Percentiles rank a stretch among this genome's conserved stretches.
Conservation (phyloP, 2,113 vertebrate species). For the Hepsetus odoe region DNA sequence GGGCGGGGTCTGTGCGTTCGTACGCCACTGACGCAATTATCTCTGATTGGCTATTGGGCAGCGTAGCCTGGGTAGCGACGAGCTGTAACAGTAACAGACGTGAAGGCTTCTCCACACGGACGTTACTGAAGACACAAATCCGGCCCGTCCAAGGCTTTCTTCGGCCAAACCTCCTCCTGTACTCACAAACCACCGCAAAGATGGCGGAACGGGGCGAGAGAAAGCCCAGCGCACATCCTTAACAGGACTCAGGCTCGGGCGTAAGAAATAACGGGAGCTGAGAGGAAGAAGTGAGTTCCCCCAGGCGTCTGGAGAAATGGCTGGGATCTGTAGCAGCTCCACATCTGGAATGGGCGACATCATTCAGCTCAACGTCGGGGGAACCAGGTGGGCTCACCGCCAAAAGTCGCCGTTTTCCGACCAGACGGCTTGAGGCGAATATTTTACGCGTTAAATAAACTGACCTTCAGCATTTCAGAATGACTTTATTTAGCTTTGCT, state of each 20-base stretch:
- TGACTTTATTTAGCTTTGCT: background rate
- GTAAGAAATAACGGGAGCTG: slow-evolving; percentile 38
- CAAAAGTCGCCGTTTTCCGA: background rate
- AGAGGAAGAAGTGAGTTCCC: background rate
- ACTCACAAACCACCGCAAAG: background rate
- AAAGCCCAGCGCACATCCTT: no score
- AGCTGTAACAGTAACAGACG: slow-evolving; percentile 20
- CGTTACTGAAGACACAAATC: background rate
- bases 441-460: no score
- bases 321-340: slow-evolving; percentile 76
- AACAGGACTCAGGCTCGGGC: no score
- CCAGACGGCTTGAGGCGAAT: background rate
- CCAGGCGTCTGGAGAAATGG: slow-evolving; percentile 70
- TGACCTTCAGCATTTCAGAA: no score
- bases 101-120: background rate
- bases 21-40: background rate
- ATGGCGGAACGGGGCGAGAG: slow-evolving; percentile 18
- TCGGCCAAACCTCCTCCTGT: background rate
- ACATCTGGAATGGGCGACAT: slow-evolving; percentile 87
- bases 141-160: background rate
- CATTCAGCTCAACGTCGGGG: slow-evolving; percentile 93
- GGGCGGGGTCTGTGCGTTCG: slow-evolving; percentile 24
- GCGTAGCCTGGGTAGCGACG: slow-evolving; percentile 1
- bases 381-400: slow-evolving; percentile 82
- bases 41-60: slow-evolving; percentile 39